Conservation (phyloP, 1,140 invertebrate species). For the Aphelenchoides besseyi region DNA sequence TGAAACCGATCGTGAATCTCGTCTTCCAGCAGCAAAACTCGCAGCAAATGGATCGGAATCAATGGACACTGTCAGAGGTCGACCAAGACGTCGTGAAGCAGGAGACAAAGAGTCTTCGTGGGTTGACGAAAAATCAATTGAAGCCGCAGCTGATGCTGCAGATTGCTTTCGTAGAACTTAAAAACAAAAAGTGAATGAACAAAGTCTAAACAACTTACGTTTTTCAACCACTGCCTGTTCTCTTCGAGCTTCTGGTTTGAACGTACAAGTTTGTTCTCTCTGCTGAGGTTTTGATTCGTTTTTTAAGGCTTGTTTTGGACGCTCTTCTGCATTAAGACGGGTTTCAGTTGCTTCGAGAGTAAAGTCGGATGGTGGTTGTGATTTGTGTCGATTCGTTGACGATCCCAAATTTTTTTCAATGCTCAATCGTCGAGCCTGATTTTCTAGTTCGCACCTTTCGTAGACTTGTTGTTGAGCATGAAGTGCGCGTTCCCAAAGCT, state of each 20-base stretch:
- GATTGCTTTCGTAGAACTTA: not conserved
- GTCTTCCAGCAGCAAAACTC: not conserved
- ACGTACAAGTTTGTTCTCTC: not conserved
- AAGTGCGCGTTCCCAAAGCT: not conserved
- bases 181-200: not conserved
- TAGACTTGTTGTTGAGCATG: not conserved
- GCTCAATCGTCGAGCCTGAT: not conserved
- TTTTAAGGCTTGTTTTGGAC: not conserved
- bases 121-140: not conserved
- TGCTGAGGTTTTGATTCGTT: not conserved
- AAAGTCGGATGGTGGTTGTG: not conserved
- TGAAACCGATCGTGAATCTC: not conserved
- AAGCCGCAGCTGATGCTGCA: not conserved
- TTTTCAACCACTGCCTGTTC: not conserved
- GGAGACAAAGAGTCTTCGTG: not conserved
- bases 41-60: not conserved
- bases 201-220: not conserved
- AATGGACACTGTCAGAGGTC: not conserved
- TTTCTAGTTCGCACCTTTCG: not conserved
- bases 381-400: not conserved
- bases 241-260: not conserved
- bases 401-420: not conserved
- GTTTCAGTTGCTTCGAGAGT: not conserved
- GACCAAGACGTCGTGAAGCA: not conserved
- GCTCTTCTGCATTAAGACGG: not conserved